phyloP scores from a whole-genome alignment of 1,140 invertebrate species.

The Anoplophora glabripennis region DNA sequence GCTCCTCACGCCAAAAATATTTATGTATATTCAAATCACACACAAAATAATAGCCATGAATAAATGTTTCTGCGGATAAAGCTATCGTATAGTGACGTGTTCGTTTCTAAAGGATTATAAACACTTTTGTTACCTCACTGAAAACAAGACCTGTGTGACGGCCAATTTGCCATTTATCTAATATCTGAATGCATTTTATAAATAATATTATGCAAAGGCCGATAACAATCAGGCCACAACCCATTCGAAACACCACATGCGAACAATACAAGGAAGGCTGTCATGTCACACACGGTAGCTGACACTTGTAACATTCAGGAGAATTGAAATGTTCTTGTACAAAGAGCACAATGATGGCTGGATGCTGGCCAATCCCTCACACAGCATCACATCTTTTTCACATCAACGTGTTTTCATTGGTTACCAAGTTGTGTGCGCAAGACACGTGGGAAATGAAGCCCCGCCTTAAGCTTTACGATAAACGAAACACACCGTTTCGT shows the following conservation, averaged over 20 bases:
- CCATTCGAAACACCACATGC: slow-evolving; percentile 36
- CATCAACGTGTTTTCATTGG: slow-evolving; percentile 32
- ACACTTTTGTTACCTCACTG: too few species aligned
- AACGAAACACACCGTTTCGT: neutral
- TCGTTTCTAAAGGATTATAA: too few species aligned
- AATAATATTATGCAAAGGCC: too few species aligned
- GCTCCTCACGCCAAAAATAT: too few species aligned
- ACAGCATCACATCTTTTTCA: slow-evolving; percentile 36
- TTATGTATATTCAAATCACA: too few species aligned
- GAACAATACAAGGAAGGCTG: slow-evolving; percentile 42
- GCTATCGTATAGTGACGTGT: too few species aligned
- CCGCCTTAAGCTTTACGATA: slow-evolving; percentile 19
- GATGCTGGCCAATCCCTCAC: slow-evolving; percentile 42
- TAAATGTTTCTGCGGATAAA: too few species aligned
- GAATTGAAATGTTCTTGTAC: slow-evolving; percentile 44
- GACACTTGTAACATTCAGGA: slow-evolving; percentile 45
- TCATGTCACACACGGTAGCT: slow-evolving; percentile 47
- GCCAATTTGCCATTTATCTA: too few species aligned
- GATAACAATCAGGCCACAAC: neutral
- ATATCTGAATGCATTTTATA: too few species aligned
- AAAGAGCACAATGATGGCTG: slow-evolving; percentile 45
- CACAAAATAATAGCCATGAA: too few species aligned
- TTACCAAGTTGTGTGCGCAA: slow-evolving; percentile 29
- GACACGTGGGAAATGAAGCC: slow-evolving; percentile 27
- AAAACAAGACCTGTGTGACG: too few species aligned